These are phyloP conservation scores for Drosophila setosimentum DNA, from an alignment of 2,888 invertebrate species.

Conservation along the genomic window DNA sequence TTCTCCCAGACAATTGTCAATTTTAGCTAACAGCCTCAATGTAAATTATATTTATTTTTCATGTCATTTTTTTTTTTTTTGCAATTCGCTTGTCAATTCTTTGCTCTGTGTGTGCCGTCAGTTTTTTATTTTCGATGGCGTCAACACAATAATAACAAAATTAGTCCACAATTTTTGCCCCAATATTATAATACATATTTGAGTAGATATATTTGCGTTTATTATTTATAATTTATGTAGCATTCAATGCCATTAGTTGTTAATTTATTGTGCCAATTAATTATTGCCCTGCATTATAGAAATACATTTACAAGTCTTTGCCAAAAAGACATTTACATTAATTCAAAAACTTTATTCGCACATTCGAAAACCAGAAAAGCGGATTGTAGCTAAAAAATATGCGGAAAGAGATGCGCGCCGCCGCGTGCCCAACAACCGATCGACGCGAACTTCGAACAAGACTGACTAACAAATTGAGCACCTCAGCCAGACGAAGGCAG, in stretches of 20 bases:
- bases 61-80: constrained; percentile 5
- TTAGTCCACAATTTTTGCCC: constrained; percentile 39
- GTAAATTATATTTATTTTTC: constrained; percentile 27
- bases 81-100: constrained; percentile 21
- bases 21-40: constrained; percentile 30
- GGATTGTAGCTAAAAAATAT: constrained; percentile 19
- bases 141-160: constrained; percentile 24
- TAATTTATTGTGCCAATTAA: constrained; percentile 46
- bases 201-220: constrained; percentile 12
- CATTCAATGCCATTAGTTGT: constrained; percentile 57
- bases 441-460: constrained; percentile 80
- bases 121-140: constrained; percentile 8
- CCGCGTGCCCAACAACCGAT: constrained; percentile 75
- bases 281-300: constrained; percentile 21
- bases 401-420: constrained; percentile 53
- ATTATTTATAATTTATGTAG: constrained; percentile 49
- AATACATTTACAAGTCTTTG: constrained; percentile 47
- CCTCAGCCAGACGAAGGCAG: constrained; percentile 33
- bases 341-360: constrained; percentile 49
- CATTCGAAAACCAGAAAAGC: constrained; percentile 42
- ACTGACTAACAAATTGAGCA: constrained; percentile 48
- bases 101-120: background rate
- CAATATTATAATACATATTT: constrained; percentile 11
- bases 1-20: constrained; percentile 49
- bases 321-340: constrained; percentile 50